Conservation (phyloP, 2,888 invertebrate species). For the Volucella inflata region DNA sequence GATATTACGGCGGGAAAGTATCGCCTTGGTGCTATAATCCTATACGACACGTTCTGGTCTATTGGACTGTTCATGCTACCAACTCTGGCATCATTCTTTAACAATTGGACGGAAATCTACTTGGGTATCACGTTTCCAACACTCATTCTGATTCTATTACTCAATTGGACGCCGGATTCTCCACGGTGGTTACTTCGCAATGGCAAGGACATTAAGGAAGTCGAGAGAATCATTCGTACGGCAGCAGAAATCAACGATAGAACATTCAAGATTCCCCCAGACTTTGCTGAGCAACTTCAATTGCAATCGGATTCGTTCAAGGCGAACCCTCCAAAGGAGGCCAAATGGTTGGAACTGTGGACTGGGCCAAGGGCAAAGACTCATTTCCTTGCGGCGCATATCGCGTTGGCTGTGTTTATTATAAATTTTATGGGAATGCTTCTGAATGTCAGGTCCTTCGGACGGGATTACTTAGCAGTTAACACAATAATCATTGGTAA, state of each 20-base stretch:
- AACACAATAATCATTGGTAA: slow-evolving; percentile 84
- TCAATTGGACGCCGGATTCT: slow-evolving; percentile 84
- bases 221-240: slow-evolving; percentile 81
- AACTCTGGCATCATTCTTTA: slow-evolving; percentile 81
- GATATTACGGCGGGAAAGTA: slow-evolving; percentile 83
- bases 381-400: slow-evolving; percentile 81
- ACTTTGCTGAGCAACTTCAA: slow-evolving; percentile 81
- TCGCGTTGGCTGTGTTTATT: slow-evolving; percentile 82
- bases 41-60: slow-evolving; percentile 84
- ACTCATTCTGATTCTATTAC: slow-evolving; percentile 81
- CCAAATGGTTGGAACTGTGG: slow-evolving; percentile 82
- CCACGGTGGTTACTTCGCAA: slow-evolving; percentile 83
- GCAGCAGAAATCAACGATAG: slow-evolving; percentile 83
- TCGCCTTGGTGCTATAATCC: slow-evolving; percentile 81
- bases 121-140: slow-evolving; percentile 84
- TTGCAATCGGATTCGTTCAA: slow-evolving; percentile 79
- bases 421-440: slow-evolving; percentile 84
- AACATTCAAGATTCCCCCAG: slow-evolving; percentile 79
- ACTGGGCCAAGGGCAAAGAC: slow-evolving; percentile 80
- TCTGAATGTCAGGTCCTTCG: slow-evolving; percentile 84
- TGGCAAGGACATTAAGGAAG: slow-evolving; percentile 80
- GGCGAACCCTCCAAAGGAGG: slow-evolving; percentile 78
- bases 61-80: slow-evolving; percentile 84
- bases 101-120: slow-evolving; percentile 83
- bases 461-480: slow-evolving; percentile 81